Evolutionary conservation across 1,140 invertebrate species (phyloP), one percentile per base, ranked within the genome.

Genomic region (Pseudomyrmex gracilis): DNA sequence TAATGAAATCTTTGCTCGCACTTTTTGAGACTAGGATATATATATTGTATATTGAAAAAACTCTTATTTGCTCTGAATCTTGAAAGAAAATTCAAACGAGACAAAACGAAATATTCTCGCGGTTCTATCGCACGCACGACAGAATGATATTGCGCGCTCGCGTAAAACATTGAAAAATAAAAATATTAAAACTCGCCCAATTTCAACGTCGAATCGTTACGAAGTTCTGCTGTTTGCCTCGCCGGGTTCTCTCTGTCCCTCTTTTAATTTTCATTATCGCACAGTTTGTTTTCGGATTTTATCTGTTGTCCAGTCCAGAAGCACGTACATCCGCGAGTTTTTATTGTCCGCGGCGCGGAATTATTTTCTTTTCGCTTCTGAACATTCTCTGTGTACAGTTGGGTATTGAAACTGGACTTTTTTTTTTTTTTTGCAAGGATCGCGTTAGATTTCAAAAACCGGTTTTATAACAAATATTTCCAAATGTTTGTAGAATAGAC

Each of bases 191-290:
- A 47, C 73, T 73, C 77, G 83, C 55, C 67, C 86, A 87, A 88
- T 88, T 88, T 85, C 86, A 67, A 63, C 53, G 86, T 24, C 61
- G 82, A 85, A 87, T 87, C 84, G 86, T 87, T 85, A 82, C 83
- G 76, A 67, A 82, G 51, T 73, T 76, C 47, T 55, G 34, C 66
- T 84, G 86, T 87, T 88, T 87, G 86, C 85, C 76, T 70, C 58
- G 34, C 57, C 60, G 47, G 7, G 24, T 71, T 85, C 66, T 17
- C 76, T 5, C 61, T 76, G 67, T 85, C 55, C 70, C 80, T 76
- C 67, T 84, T 88, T 87, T 78, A 87, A 87, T 87, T 87, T 87
- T 87, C 86, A 88, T 88, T 88, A 87, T 61, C 67, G 34, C 34
- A 68, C 77, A 68, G 82, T 87, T 87, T 87, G 86, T 87, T 85